Percentiles rank a stretch among this genome's conserved stretches.
Conservation (phyloP, 2,113 vertebrate genomes). For the Hipposideros armiger region DNA sequence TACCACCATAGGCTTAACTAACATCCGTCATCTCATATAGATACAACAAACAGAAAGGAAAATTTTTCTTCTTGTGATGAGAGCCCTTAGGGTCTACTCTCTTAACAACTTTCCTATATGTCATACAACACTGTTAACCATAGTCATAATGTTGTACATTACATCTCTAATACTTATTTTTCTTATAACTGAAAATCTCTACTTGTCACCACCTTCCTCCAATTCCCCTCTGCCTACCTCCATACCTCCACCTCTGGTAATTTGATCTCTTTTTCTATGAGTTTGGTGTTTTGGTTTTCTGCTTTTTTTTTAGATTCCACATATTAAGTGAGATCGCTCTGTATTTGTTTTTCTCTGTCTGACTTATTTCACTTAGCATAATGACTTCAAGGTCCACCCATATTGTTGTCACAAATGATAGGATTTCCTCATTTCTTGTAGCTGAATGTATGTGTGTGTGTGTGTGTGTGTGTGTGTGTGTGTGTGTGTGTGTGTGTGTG, state of each 20-base stretch:
- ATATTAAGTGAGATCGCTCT: not conserved
- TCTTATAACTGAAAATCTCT: not conserved
- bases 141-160: not conserved
- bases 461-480: not conserved
- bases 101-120: not conserved
- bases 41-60: not conserved
- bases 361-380: not conserved
- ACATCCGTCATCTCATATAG: not conserved
- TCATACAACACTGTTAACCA: not conserved
- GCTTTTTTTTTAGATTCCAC: not conserved
- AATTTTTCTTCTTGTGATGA: not conserved
- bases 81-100: not conserved
- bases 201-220: not conserved
- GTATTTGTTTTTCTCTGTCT: not conserved
- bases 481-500: too few species aligned
- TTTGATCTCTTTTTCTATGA: not conserved
- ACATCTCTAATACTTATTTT: not conserved
- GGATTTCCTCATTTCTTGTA: not conserved
- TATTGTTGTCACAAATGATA: not conserved
- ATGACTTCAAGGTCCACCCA: not conserved
- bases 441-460: too few species aligned
- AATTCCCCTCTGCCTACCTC: not conserved
- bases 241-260: too few species aligned
- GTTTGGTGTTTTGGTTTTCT: not conserved
- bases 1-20: not conserved